Conservation (phyloP, 2,797 vertebrate genomes). For the Iguana delicatissima region DNA sequence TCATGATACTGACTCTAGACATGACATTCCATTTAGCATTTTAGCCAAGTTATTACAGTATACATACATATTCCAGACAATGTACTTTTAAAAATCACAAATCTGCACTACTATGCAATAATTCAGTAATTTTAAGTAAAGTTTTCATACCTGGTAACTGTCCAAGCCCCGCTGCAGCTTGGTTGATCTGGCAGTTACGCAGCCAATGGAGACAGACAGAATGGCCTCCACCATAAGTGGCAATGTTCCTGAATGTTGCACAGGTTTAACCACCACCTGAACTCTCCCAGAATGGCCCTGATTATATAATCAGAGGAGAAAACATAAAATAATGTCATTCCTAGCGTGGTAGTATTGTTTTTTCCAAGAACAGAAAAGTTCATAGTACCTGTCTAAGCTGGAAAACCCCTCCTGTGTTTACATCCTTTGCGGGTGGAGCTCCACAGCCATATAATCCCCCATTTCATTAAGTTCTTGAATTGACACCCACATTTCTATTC, state of each 20-base stretch:
- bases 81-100: conserved; percentile 2
- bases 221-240: conserved; percentile 96
- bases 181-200: conserved; percentile 92
- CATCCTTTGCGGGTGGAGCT: conserved; percentile 92
- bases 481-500: conserved; percentile 93
- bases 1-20: neutral
- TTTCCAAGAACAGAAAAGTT: neutral
- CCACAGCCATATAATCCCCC: conserved; percentile 93
- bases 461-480: conserved; percentile 96
- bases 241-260: conserved; percentile 94
- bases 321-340: conserved; percentile 22
- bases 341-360: neutral
- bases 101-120: neutral
- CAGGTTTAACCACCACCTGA: conserved; percentile 91
- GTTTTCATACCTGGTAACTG: conserved; percentile 93
- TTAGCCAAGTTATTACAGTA: neutral
- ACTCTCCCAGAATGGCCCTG: conserved; percentile 96
- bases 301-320: conserved; percentile 5
- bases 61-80: neutral
- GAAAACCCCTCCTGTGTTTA: conserved; percentile 95
- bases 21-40: neutral
- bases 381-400: conserved; percentile 92
- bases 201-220: conserved; percentile 93
- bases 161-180: conserved; percentile 96
- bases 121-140: neutral